Evolutionary conservation across 1,140 invertebrate species (phyloP), one percentile per base, ranked within the genome.

Genomic region (Drosophila sechellia): DNA sequence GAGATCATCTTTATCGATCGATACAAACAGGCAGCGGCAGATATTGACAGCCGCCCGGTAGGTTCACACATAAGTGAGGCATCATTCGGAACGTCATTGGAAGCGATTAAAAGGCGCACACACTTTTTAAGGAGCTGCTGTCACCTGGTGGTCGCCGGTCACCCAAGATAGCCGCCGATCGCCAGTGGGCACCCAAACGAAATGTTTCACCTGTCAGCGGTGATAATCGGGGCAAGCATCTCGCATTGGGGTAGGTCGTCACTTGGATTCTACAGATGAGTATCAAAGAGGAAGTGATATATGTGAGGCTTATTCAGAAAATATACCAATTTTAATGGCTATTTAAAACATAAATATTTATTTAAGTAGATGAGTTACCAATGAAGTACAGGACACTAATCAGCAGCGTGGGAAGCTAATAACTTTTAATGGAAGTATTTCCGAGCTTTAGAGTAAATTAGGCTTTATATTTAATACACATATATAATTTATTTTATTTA

Each of bases 21-120:
- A 8, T 71, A 75, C 80, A 71, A 78, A 81, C 79, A 81, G 69
- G 79, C 83, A 75, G 70, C 83, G 78, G 81, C 83, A 86, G 81
- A 60, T 89, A 69, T 87, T 87, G 83, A 87, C 83, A 87, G 83
- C 83, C 77, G 71, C 75, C 79, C 72, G 83, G 83, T 87, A 87
- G 83, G 84, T 87, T 87, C 83, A 87, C 83, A 87, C 83, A 87
- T 87, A 87, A 87, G 83, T 87, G 83, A 87, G 83, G 83, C 83
- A 87, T 86, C 81, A 86, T 83, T 87, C 70, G 60, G 81, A 75
- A 83, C 84, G 83, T 86, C 81, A 86, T 83, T 87, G 83, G 53
- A 66, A 79, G 70, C 81, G 81, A 86, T 86, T 86, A 89, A 87
- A 87, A 87, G 79, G 65, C 76, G 75, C 72, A 60, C 43, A 69